Evolutionary conservation across 2,888 invertebrate species (phyloP).

Genomic region (Phragmatobia fuliginosa): DNA sequence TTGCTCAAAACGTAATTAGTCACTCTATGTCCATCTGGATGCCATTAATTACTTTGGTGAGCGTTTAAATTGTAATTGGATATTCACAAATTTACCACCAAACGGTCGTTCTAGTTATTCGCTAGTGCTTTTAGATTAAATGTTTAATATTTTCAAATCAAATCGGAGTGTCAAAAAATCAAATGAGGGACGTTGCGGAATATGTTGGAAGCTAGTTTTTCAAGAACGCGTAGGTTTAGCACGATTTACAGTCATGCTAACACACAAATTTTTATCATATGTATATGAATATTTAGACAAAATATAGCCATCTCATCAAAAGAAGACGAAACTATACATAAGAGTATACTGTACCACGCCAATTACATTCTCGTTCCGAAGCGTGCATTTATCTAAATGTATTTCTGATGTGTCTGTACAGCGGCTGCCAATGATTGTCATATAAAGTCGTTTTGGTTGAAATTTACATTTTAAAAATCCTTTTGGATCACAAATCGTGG

Average conservation of each 20-base stretch:
- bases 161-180: too few relatives aligned
- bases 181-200: too few relatives aligned
- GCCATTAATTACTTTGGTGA: slow-evolving; percentile 6
- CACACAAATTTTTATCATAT: too few relatives aligned
- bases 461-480: slow-evolving; percentile 4
- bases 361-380: slow-evolving; percentile 14
- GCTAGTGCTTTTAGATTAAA: background rate
- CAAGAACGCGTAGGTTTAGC: background rate
- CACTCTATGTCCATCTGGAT: slow-evolving; percentile 7
- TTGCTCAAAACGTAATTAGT: slow-evolving; percentile 5
- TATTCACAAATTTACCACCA: background rate
- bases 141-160: too few relatives aligned
- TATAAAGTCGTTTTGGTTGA: background rate
- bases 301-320: too few relatives aligned
- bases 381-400: slow-evolving; percentile 42
- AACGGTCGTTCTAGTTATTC: background rate
- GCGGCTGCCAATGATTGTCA: background rate
- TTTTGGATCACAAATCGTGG: background rate
- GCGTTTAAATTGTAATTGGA: slow-evolving; percentile 8
- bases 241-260: background rate
- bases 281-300: too few relatives aligned
- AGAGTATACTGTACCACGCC: background rate
- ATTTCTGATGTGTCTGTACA: slow-evolving; percentile 37
- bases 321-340: background rate
- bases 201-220: background rate